Conservation (phyloP, 1,140 invertebrate genomes). For the Antheraea mylitta region DNA sequence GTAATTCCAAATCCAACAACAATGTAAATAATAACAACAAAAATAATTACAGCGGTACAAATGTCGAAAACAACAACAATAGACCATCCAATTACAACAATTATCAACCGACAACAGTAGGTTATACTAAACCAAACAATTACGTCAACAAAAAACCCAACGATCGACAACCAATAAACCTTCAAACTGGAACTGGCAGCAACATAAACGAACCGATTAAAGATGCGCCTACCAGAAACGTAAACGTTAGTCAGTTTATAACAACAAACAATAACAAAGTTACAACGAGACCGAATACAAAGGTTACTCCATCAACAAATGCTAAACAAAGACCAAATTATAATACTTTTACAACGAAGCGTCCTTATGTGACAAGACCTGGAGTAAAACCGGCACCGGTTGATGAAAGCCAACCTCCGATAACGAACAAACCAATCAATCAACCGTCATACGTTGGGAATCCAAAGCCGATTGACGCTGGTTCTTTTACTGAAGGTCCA, state of each 20-base stretch:
- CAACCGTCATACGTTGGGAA: not conserved
- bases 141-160: not conserved
- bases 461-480: slow-evolving; percentile 10
- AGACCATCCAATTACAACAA: not conserved
- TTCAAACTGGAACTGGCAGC: not conserved
- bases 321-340: not conserved
- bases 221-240: not conserved
- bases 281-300: not conserved
- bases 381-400: slow-evolving; percentile 49
- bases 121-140: not conserved
- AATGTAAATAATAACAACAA: not conserved
- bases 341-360: slow-evolving; percentile 29
- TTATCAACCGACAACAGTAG: not conserved
- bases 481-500: too few species aligned
- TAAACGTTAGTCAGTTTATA: not conserved
- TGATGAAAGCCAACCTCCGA: slow-evolving; percentile 43
- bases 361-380: slow-evolving; percentile 37
- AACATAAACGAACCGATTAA: not conserved
- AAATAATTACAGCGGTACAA: not conserved
- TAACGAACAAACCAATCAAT: slow-evolving; percentile 52
- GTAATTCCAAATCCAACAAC: not conserved
- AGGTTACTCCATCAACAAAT: too few species aligned
- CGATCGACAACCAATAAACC: not conserved
- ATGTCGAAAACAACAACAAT: not conserved
- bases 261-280: not conserved